Conservation (phyloP, 2,888 invertebrate species). For the Lasioglossum marginatum region DNA sequence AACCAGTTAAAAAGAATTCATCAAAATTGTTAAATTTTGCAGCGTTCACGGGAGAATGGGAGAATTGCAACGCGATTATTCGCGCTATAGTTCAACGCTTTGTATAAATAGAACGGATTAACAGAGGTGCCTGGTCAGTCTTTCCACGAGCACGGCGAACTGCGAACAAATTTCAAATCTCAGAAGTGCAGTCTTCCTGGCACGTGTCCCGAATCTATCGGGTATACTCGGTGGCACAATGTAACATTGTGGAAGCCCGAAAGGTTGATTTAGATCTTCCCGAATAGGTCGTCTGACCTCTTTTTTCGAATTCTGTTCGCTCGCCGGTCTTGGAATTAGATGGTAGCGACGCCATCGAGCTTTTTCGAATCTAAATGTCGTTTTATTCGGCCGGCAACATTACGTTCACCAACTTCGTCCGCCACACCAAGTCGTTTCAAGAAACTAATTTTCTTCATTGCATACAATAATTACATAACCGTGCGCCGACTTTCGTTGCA, state of each 20-base stretch:
- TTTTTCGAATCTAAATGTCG: background rate
- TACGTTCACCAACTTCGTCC: background rate
- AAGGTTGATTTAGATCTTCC: slow-evolving; percentile 12
- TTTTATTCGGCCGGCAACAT: background rate
- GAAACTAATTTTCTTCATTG: slow-evolving; percentile 6
- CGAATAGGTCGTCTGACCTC: slow-evolving; percentile 6
- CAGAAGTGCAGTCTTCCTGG: slow-evolving; percentile 16
- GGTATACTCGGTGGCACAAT: slow-evolving; percentile 4
- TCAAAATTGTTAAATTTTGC: background rate
- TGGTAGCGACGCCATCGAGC: background rate
- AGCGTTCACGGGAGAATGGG: background rate
- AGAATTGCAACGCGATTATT: background rate
- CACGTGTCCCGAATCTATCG: slow-evolving; percentile 21
- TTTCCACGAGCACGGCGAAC: background rate
- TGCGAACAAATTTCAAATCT: slow-evolving; percentile 17
- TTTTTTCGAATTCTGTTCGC: slow-evolving; percentile 6
- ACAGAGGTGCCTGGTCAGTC: background rate
- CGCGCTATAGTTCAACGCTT: background rate
- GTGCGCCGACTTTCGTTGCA: background rate
- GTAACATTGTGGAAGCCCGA: slow-evolving; percentile 19
- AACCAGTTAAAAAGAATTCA: background rate
- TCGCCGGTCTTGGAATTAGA: background rate
- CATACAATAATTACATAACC: slow-evolving; percentile 2
- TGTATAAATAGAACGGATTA: slow-evolving; percentile 9
- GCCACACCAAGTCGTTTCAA: background rate